phyloP scores from a whole-genome alignment of 1,140 invertebrate species.

The Drosophila funebris region DNA sequence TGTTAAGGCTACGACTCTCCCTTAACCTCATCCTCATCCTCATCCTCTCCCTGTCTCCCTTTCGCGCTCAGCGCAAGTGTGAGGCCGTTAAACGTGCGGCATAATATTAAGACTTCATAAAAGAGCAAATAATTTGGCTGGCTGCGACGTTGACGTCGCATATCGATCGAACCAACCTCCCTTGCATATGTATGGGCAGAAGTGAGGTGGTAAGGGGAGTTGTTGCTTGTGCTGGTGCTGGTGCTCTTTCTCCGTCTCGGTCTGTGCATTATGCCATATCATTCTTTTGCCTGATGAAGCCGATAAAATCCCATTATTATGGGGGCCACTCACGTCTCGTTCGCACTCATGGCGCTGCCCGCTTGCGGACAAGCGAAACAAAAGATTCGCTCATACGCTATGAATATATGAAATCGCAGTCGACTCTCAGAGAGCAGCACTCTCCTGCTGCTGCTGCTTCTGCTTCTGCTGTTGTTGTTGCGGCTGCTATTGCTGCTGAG shows the following conservation, averaged over 20 bases:
- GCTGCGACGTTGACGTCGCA: not conserved
- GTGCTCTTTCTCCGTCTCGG: conserved; percentile 14
- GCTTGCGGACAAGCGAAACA: conserved; percentile 80
- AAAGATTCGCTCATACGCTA: conserved; percentile 83
- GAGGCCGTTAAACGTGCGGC: conserved; percentile 75
- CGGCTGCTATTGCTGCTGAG: too few relatives aligned
- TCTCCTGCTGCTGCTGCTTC: conserved; percentile 14
- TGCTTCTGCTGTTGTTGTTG: too few relatives aligned
- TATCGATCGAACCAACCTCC: conserved; percentile 50
- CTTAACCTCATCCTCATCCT: not conserved
- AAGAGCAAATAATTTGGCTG: conserved; percentile 74
- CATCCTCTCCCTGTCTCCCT: not conserved
- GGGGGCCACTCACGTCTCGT: conserved; percentile 71
- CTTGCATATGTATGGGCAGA: not conserved
- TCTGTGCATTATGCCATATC: conserved; percentile 79
- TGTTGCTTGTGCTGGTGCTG: too few relatives aligned
- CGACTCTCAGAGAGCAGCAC: conserved; percentile 20
- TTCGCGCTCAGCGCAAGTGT: conserved; percentile 37
- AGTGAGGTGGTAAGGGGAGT: not conserved
- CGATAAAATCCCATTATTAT: conserved; percentile 84
- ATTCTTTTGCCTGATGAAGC: conserved; percentile 80
- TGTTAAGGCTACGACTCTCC: conserved; percentile 12
- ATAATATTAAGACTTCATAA: conserved; percentile 81
- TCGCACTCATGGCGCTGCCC: conserved; percentile 50
- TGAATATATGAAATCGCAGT: conserved; percentile 78